Base-by-base conservation (phyloP, 2,797 vertebrate genomes). In the Cossypha polioptera region DNA sequence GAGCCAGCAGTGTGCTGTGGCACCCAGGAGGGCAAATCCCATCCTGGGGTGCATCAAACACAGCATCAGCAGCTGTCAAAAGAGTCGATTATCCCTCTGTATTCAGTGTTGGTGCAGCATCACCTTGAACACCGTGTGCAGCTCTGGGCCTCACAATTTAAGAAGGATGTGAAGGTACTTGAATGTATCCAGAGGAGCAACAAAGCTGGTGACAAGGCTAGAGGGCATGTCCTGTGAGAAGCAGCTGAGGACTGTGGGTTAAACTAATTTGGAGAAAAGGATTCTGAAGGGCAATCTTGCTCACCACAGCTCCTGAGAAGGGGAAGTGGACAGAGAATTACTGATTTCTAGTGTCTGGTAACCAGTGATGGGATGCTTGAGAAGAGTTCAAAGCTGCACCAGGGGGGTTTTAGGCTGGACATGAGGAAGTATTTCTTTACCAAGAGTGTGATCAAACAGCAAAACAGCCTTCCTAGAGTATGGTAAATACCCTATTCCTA, bases 331-430 rank as follows among this genome's bases (percentile, higher is more conserved):
- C 33, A 58, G 19, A 11, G 11, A 80, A 25, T 3, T 58, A 24
- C 13, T 31, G 10, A 63, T 29, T 24, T 92, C 45, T 58, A 59
- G 10, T 77, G 16, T 45, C 26, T 68, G 7, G 15, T 31, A 33
- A 42, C 5, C 11, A 59, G 11, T 8, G 13, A 55, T 3, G 72
- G 19, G 16, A 35, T 3, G 1, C 1, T 0, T 72, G 13, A 6
- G 16, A 68, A 63, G 20, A 33, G 26, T 36, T 73, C 40, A 72
- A 47, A 74, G 26, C 24, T 77, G 31, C 5, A 14, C 7, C 22
- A 21, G 9, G 7, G 7, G 11, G 31, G n/a, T 14, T 67, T 78
- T 59, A 54, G 5, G 13, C 24, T 58, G 14, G 25, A 53, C 5
- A 29, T 26, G 18, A 72, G 6, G 22, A 63, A 75, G 5, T 8